phyloP scores from a whole-genome alignment of 2,113 vertebrate genomes.

The Noctilio leporinus region DNA sequence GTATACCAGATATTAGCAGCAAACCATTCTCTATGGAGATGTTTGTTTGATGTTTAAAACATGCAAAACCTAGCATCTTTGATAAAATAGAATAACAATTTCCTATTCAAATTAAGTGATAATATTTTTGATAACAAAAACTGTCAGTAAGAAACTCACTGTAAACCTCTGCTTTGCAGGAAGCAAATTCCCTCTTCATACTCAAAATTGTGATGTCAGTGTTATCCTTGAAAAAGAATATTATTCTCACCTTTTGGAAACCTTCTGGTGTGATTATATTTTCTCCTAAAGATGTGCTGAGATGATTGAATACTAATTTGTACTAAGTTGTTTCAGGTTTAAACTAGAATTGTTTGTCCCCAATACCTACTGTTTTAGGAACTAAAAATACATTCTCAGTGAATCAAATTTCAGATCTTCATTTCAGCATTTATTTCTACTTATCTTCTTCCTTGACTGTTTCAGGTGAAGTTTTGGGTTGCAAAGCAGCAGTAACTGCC shows the following conservation, averaged over 20 bases:
- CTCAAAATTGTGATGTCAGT: neutral
- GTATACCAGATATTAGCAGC: neutral
- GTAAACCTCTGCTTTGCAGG: neutral
- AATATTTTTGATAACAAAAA: constrained; percentile 11
- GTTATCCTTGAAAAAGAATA: constrained; percentile 14
- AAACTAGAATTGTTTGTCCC: constrained; percentile 7
- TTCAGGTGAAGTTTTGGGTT: neutral
- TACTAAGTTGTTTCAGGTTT: constrained; percentile 14
- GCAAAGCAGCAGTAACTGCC: neutral
- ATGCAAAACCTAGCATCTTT: constrained; percentile 44
- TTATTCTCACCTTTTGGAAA: constrained; percentile 2
- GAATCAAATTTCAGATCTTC: constrained; percentile 22
- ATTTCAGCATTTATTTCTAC: constrained; percentile 8
- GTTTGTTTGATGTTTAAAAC: constrained; percentile 43
- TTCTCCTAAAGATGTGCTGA: neutral
- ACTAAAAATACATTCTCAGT: constrained; percentile 15
- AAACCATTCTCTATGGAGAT: constrained; percentile 44
- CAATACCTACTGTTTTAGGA: neutral
- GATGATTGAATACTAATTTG: constrained; percentile 22
- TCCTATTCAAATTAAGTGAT: constrained; percentile 42
- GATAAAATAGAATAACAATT: constrained; percentile 25
- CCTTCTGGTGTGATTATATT: constrained; percentile 16
- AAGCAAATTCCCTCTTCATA: neutral
- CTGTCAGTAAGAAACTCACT: constrained; percentile 23
- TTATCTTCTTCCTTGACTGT: neutral